Conservation (phyloP, 2,113 vertebrate species). For the Brachionichthys hirsutus region DNA sequence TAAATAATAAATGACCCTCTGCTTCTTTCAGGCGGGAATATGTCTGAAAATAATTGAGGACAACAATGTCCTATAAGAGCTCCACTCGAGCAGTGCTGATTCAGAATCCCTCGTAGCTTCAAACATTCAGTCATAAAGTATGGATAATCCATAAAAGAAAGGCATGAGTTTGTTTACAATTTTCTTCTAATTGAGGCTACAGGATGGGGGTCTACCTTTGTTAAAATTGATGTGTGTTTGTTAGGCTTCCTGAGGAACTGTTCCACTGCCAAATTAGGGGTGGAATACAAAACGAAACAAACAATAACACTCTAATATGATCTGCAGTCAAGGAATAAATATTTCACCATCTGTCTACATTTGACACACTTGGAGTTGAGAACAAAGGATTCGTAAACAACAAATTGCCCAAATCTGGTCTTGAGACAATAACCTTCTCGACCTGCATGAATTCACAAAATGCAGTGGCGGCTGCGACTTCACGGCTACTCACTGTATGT, state of each 20-base stretch:
- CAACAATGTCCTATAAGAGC: slow-evolving; percentile 82
- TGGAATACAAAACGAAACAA: slow-evolving; percentile 75
- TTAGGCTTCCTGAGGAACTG: slow-evolving; percentile 67
- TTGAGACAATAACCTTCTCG: slow-evolving; percentile 61
- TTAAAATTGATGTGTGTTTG: slow-evolving; percentile 75
- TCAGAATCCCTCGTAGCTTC: slow-evolving; percentile 80
- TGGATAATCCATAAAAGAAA: slow-evolving; percentile 78
- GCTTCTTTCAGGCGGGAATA: slow-evolving; percentile 74
- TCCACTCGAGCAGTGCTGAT: slow-evolving; percentile 75
- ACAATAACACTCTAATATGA: slow-evolving; percentile 77
- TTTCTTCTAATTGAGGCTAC: slow-evolving; percentile 78
- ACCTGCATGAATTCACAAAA: slow-evolving; percentile 61
- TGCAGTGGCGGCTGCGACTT: slow-evolving; percentile 17
- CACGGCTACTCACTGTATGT: slow-evolving; percentile 17
- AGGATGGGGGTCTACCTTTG: slow-evolving; percentile 71
- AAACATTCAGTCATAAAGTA: slow-evolving; percentile 82
- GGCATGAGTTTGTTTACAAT: slow-evolving; percentile 75
- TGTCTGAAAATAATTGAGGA: slow-evolving; percentile 84
- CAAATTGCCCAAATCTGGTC: slow-evolving; percentile 69
- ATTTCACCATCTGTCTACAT: slow-evolving; percentile 79
- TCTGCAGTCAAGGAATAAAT: slow-evolving; percentile 77
- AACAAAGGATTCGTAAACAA: slow-evolving; percentile 73
- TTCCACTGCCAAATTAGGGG: slow-evolving; percentile 74
- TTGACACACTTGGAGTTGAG: slow-evolving; percentile 73
- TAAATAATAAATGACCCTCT: slow-evolving; percentile 84